Conservation (phyloP, 2,797 vertebrate species). For the Cacajao melanocephalus region DNA sequence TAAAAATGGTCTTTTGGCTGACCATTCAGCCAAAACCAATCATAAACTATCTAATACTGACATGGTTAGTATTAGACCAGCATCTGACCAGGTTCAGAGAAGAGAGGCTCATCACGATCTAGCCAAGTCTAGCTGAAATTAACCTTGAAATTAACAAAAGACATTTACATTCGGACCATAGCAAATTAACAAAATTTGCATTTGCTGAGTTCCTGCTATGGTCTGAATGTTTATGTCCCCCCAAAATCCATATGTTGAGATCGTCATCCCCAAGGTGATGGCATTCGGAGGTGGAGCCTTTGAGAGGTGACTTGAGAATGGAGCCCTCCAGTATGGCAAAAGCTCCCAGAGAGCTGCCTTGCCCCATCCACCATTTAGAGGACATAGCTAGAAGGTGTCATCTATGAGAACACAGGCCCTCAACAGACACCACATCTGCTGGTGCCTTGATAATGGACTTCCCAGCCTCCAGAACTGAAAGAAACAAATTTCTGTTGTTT, state of each 20-base stretch:
- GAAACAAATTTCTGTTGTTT: background rate
- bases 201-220: background rate
- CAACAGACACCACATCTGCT: background rate
- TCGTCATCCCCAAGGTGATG: background rate
- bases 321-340: background rate
- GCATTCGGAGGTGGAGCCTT: background rate
- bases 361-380: background rate
- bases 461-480: background rate
- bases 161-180: no score
- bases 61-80: background rate
- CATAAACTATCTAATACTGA: background rate
- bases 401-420: background rate
- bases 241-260: background rate
- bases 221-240: background rate
- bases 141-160: background rate
- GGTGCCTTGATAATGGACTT: background rate
- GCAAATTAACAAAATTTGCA: background rate
- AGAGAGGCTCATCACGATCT: background rate
- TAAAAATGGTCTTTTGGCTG: background rate
- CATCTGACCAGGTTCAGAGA: background rate
- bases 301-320: background rate
- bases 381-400: background rate
- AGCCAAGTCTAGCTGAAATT: constrained; percentile 18
- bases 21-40: background rate
- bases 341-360: background rate